phyloP scores from a whole-genome alignment of 2,888 invertebrate species.

The Nudaria mundana region DNA sequence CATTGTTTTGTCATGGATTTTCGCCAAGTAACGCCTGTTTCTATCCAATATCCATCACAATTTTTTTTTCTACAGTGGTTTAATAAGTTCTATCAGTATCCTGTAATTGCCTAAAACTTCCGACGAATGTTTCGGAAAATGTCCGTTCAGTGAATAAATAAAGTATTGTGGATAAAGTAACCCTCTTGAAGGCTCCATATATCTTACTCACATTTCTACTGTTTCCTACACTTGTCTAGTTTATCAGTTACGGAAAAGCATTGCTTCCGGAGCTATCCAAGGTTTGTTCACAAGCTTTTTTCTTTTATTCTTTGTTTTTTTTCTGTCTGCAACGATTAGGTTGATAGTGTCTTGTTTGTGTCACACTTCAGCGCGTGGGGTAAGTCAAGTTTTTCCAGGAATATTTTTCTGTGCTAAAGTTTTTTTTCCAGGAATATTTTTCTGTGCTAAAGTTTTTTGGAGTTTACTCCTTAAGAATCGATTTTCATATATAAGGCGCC shows the following conservation, averaged over 20 bases:
- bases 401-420: background rate
- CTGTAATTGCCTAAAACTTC: slow-evolving; percentile 50
- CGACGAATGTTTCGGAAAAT: slow-evolving; percentile 39
- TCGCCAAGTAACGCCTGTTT: too few relatives aligned
- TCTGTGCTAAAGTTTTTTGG: too few relatives aligned
- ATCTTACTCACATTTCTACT: slow-evolving; percentile 58
- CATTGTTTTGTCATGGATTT: too few relatives aligned
- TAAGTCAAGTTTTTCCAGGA: background rate
- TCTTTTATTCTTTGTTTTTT: slow-evolving; percentile 38
- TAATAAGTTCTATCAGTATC: too few relatives aligned
- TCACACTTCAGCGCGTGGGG: slow-evolving; percentile 31
- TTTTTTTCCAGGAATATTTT: background rate
- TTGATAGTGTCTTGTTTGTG: slow-evolving; percentile 43
- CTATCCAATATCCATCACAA: too few relatives aligned
- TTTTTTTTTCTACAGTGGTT: too few relatives aligned
- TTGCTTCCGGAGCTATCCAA: slow-evolving; percentile 66
- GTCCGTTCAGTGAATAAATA: slow-evolving; percentile 40
- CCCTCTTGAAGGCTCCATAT: slow-evolving; percentile 54
- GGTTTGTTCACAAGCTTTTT: slow-evolving; percentile 45
- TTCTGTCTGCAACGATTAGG: slow-evolving; percentile 37
- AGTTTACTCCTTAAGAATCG: too few relatives aligned
- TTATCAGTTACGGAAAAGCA: slow-evolving; percentile 68
- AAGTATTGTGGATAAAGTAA: slow-evolving; percentile 28
- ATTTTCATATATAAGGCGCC: too few relatives aligned
- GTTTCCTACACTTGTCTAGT: slow-evolving; percentile 71